These are phyloP conservation scores for Heliconius nattereri DNA, from an alignment of 1,140 invertebrate genomes.

Conservation along the genomic window DNA sequence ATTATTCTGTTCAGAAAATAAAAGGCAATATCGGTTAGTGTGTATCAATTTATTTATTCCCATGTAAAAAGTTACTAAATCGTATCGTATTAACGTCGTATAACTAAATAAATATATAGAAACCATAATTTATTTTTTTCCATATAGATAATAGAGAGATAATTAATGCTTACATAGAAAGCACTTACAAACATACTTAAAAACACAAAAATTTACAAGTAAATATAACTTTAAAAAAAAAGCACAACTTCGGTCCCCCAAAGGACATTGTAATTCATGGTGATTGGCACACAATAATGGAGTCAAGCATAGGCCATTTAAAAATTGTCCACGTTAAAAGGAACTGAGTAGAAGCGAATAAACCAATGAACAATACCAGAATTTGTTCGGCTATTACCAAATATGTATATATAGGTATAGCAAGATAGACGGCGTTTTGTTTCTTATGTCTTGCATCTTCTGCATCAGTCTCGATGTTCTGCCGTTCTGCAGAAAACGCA, in stretches of 20 bases:
- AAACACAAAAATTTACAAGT: conserved; percentile 65
- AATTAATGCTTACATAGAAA: too few relatives aligned
- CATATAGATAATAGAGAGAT: too few relatives aligned
- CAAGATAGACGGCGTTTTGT: not conserved
- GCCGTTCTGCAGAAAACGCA: too few relatives aligned
- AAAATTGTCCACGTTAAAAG: conserved; percentile 78
- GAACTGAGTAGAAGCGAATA: conserved; percentile 72
- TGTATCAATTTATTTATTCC: too few relatives aligned
- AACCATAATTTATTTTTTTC: too few relatives aligned
- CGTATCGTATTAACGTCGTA: too few relatives aligned
- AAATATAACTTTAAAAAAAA: conserved; percentile 69
- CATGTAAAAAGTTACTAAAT: too few relatives aligned
- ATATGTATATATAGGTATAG: not conserved
- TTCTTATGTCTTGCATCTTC: too few relatives aligned
- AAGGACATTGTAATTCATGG: conserved; percentile 80
- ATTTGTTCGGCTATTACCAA: conserved; percentile 76
- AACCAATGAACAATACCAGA: conserved; percentile 73
- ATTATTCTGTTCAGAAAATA: not conserved
- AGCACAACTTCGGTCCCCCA: conserved; percentile 72
- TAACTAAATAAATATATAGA: too few relatives aligned
- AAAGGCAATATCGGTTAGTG: too few relatives aligned
- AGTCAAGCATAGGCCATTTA: conserved; percentile 79
- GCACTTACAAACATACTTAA: not conserved
- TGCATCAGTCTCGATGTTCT: too few relatives aligned
- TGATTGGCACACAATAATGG: conserved; percentile 81